Conservation (phyloP, 1,140 invertebrate genomes). For the Tetramorium alpestre region DNA sequence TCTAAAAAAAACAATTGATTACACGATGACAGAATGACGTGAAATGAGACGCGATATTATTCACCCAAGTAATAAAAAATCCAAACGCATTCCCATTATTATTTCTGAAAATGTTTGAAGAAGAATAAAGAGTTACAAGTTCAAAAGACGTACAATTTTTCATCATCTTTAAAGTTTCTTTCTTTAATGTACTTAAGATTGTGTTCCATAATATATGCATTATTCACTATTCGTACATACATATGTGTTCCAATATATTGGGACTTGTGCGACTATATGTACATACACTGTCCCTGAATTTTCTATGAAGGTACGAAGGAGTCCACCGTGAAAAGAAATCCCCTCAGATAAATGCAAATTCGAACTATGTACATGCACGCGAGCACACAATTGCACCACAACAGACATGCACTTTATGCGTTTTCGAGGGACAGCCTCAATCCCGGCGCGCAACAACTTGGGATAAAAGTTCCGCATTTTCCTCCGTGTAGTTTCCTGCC, state of each 20-base stretch:
- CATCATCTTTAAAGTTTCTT: background rate
- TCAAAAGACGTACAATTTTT: background rate
- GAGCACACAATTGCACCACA: constrained; percentile 6
- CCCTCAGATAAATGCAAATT: constrained; percentile 46
- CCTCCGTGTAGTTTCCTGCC: constrained; percentile 28
- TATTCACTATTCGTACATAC: background rate
- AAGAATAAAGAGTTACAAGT: background rate
- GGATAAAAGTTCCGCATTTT: constrained; percentile 68
- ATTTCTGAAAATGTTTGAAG: background rate
- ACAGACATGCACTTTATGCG: constrained; percentile 35
- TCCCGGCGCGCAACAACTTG: constrained; percentile 36
- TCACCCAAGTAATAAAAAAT: background rate
- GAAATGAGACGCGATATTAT: background rate
- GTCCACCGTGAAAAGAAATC: constrained; percentile 42
- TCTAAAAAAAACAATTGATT: background rate
- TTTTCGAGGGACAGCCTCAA: constrained; percentile 57
- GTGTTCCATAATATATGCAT: background rate
- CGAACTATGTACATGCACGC: background rate
- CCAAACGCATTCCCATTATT: background rate
- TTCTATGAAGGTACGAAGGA: constrained; percentile 1
- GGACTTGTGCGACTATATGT: background rate
- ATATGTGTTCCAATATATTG: background rate
- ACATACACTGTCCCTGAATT: background rate
- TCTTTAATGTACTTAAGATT: background rate
- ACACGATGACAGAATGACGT: background rate